Percentiles rank a stretch among this genome's conserved stretches.
These are phyloP conservation scores for Sminthurides aquaticus DNA, from an alignment of 2,888 invertebrate genomes.

Conservation along the genomic window DNA sequence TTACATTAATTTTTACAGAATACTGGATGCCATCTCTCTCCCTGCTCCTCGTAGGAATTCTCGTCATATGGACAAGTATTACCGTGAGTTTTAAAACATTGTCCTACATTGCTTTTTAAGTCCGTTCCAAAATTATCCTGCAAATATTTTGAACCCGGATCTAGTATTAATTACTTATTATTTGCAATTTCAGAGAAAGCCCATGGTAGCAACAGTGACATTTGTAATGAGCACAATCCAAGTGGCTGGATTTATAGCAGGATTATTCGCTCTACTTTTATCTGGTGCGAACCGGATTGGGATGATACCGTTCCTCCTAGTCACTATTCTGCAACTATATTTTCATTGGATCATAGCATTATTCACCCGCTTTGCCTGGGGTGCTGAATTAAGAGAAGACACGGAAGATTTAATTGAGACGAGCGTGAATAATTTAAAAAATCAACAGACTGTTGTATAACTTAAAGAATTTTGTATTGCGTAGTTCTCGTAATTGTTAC, in stretches of 20 bases:
- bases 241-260: conserved; percentile 17
- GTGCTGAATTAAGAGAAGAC: conserved; percentile 3
- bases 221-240: conserved; percentile 19
- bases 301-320: conserved; percentile 10
- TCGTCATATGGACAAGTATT: conserved; percentile 1
- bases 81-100: no score
- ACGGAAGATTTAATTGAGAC: conserved; percentile 11
- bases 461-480: no score
- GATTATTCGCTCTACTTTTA: conserved; percentile 7
- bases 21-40: conserved; percentile 11
- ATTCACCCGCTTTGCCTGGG: conserved; percentile 17
- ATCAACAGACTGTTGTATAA: neutral
- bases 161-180: no score
- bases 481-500: no score
- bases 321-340: conserved; percentile 9
- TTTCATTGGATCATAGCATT: conserved; percentile 12
- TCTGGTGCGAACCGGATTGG: conserved; percentile 15
- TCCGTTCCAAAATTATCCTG: no score
- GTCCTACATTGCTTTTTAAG: no score
- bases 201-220: conserved; percentile 5
- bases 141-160: no score
- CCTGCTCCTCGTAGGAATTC: conserved; percentile 1
- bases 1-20: no score
- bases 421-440: neutral
- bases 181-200: neutral